phyloP scores from a whole-genome alignment of 2,797 vertebrate genomes.

The Danio choprae region DNA sequence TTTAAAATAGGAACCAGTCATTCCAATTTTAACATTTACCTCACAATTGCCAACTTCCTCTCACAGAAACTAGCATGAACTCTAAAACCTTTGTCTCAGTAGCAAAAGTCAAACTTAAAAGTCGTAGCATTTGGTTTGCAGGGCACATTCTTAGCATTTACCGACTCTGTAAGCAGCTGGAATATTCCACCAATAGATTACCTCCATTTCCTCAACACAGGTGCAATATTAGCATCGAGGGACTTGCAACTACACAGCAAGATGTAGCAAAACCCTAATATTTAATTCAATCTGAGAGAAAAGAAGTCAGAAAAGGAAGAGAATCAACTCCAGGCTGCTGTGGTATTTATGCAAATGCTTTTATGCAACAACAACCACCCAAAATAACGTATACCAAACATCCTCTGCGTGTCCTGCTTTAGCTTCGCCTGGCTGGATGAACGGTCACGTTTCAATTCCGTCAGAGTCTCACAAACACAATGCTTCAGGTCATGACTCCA shows the following conservation, averaged over 20 bases:
- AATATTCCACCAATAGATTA: background rate
- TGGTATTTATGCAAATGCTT: constrained; percentile 14
- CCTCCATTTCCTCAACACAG: background rate
- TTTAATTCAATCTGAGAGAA: constrained; percentile 2
- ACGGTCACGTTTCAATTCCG: background rate
- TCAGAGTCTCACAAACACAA: background rate
- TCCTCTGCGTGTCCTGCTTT: background rate
- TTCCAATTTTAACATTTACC: background rate
- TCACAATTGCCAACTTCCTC: background rate
- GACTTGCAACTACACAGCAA: background rate
- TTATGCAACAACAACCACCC: background rate
- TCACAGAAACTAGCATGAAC: background rate
- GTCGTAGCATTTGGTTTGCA: background rate
- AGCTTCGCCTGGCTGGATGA: constrained; percentile 9
- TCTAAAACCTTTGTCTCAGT: background rate
- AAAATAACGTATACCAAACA: constrained; percentile 3
- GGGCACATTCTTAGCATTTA: background rate
- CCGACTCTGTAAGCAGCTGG: background rate
- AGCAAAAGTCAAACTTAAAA: background rate
- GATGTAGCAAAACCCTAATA: background rate
- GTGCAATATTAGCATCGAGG: constrained; percentile 10
- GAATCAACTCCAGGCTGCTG: constrained; percentile 1
- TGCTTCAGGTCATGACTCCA: constrained; percentile 76
- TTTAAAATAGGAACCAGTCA: background rate
- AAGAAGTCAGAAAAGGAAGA: background rate